Percentiles rank a stretch among this genome's conserved stretches.
Evolutionary conservation across 2,113 vertebrate species (phyloP).

Genomic region (Cepphus grylle): DNA sequence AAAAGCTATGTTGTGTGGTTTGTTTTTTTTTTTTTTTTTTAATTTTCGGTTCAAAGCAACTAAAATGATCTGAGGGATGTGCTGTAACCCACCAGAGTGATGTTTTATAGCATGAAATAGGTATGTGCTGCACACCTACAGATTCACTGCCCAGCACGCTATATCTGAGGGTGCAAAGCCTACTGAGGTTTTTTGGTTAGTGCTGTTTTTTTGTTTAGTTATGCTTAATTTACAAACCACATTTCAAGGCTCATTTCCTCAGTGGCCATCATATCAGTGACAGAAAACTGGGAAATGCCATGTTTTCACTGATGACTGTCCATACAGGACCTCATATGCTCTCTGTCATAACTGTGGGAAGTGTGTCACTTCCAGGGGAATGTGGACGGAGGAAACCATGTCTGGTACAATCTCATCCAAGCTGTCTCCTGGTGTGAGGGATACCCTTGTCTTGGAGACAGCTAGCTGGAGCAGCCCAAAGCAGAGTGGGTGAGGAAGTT

Average conservation of each 20-base stretch:
- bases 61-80: neutral
- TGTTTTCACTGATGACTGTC: neutral
- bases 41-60: neutral
- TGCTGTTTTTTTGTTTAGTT: neutral
- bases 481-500: neutral
- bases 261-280: neutral
- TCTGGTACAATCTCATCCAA: neutral
- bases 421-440: neutral
- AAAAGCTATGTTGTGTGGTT: neutral
- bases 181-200: neutral
- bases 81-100: neutral
- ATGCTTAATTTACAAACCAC: rapidly evolving
- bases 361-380: neutral
- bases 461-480: neutral
- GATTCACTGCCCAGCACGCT: neutral
- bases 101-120: neutral
- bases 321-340: neutral
- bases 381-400: neutral
- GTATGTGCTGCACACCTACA: neutral
- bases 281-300: neutral
- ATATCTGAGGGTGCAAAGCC: neutral
- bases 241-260: neutral
- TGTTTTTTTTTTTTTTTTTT: neutral
- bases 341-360: neutral
- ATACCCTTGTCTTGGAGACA: neutral